Evolutionary conservation across 2,888 invertebrate genomes (phyloP).

Genomic region (Clunio marinus): DNA sequence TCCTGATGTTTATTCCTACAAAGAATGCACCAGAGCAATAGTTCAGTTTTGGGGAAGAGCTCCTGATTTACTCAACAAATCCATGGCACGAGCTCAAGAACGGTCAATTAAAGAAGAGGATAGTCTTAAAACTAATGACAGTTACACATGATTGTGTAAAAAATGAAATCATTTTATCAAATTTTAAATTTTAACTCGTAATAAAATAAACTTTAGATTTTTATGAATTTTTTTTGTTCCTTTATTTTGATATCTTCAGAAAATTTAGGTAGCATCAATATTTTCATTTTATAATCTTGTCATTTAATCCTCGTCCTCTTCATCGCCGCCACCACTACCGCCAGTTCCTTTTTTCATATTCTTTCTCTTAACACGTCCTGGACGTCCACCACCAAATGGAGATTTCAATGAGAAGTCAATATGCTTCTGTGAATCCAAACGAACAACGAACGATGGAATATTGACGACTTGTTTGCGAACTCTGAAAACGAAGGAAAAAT

Average conservation of each 20-base stretch:
- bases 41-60: constrained; percentile 18
- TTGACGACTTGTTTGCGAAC: constrained; percentile 99
- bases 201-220: no score
- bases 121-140: no score
- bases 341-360: constrained; percentile 88
- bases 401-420: constrained; percentile 97
- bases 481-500: no score
- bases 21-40: constrained; percentile 4
- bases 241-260: no score
- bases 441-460: constrained; percentile 95
- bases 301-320: constrained; percentile 88
- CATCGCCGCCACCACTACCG: constrained; percentile 77
- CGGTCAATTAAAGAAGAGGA: no score
- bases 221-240: no score
- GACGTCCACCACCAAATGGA: constrained; percentile 97
- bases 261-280: no score
- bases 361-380: constrained; percentile 99
- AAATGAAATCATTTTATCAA: no score
- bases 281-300: no score
- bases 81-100: background rate
- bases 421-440: constrained; percentile 96
- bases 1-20: background rate
- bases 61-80: constrained; percentile 10
- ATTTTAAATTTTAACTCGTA: no score
- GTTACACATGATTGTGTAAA: no score